Evolutionary conservation across 1,140 invertebrate genomes (phyloP).

Genomic region (Sitobion miscanthi): DNA sequence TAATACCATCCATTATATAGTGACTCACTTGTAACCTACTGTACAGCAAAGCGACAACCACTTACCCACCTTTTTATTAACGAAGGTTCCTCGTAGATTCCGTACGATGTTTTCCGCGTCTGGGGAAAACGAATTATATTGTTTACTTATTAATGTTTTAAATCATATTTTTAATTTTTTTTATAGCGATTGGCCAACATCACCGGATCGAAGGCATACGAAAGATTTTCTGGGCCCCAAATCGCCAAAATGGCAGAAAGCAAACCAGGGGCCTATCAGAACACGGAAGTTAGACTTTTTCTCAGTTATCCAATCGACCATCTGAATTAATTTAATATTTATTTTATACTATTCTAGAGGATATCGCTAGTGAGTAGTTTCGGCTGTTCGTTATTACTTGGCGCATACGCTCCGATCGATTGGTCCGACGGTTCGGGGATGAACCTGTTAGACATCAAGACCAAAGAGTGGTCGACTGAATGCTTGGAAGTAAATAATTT

Average conservation of each 20-base stretch:
- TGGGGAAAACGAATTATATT: background rate
- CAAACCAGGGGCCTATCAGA: constrained; percentile 76
- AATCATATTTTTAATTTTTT: background rate
- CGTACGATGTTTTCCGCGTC: background rate
- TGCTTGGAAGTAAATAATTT: constrained; percentile 78
- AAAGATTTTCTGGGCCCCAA: constrained; percentile 92
- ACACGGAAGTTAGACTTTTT: constrained; percentile 72
- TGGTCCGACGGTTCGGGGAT: constrained; percentile 93
- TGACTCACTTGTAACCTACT: too few relatives aligned
- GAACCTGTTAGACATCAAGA: constrained; percentile 89
- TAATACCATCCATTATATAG: too few relatives aligned
- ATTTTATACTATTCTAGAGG: constrained; percentile 67
- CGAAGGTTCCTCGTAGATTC: too few relatives aligned
- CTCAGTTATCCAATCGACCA: background rate
- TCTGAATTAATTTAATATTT: constrained; percentile 57
- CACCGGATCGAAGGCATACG: constrained; percentile 91
- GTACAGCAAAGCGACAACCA: too few relatives aligned
- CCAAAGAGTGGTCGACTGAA: constrained; percentile 77
- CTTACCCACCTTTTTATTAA: too few relatives aligned
- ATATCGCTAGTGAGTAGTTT: constrained; percentile 95
- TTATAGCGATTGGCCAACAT: constrained; percentile 77
- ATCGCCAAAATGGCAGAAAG: constrained; percentile 86
- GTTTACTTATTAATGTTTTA: background rate
- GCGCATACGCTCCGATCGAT: constrained; percentile 89
- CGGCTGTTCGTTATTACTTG: constrained; percentile 85